A percentile compares a stretch with the other conserved stretches of the same genome.
These are phyloP conservation scores for Monopis laevigella DNA, from an alignment of 2,888 invertebrate species.

Conservation along the genomic window DNA sequence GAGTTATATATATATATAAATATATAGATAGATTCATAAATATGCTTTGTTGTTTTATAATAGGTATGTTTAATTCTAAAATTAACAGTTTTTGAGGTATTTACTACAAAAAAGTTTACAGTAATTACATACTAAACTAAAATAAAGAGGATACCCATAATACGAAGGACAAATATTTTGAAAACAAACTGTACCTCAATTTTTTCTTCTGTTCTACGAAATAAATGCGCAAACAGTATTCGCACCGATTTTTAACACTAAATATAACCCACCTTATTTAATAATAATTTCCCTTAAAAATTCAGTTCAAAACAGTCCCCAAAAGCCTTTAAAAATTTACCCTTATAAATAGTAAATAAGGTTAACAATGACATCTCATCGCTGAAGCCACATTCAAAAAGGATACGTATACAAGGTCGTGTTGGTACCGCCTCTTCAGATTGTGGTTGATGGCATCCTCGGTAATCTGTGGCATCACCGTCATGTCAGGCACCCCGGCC, in stretches of 20 bases:
- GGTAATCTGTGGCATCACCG: conserved; percentile 88
- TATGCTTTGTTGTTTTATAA: too few species aligned
- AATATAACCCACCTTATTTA: neutral
- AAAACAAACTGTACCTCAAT: too few species aligned
- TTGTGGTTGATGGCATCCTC: conserved; percentile 90
- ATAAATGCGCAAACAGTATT: too few species aligned
- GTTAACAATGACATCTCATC: neutral
- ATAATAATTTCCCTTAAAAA: neutral
- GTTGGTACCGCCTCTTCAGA: conserved; percentile 81
- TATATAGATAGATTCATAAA: too few species aligned
- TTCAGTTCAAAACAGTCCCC: neutral
- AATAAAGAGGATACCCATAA: too few species aligned
- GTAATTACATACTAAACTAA: too few species aligned
- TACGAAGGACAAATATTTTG: too few species aligned
- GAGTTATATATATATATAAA: too few species aligned
- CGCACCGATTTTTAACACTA: neutral
- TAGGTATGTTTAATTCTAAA: too few species aligned
- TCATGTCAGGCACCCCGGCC: conserved; percentile 89
- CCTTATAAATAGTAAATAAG: neutral
- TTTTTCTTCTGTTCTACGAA: too few species aligned
- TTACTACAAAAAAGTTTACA: too few species aligned
- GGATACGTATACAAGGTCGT: conserved; percentile 93
- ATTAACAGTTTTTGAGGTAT: too few species aligned
- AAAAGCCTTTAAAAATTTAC: neutral
- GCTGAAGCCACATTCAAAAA: conserved; percentile 45